These are phyloP conservation scores for Eospalax fontanierii DNA, from an alignment of 2,797 vertebrate genomes.

Conservation along the genomic window DNA sequence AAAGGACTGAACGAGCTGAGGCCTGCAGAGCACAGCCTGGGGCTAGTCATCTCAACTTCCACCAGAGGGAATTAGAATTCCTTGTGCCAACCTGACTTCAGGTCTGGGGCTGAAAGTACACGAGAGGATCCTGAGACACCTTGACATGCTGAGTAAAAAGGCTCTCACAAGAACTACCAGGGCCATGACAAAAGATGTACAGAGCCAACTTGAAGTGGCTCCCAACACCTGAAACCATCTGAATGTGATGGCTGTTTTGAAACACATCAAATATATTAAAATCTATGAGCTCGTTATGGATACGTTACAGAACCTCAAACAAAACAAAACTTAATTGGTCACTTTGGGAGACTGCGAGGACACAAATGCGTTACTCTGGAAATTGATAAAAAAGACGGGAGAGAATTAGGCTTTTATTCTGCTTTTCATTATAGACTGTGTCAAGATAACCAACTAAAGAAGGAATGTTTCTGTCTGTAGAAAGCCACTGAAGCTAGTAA, in stretches of 20 bases:
- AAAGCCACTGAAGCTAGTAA: constrained; percentile 66
- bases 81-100: constrained; percentile 43
- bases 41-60: background rate
- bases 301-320: constrained; percentile 1
- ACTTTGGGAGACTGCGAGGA: constrained; percentile 39
- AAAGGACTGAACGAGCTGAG: background rate
- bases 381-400: background rate
- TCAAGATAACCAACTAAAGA: constrained; percentile 65
- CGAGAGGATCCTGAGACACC: background rate
- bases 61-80: background rate
- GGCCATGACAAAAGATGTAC: background rate
- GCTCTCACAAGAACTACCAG: background rate
- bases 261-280: constrained; percentile 50
- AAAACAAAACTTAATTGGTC: constrained; percentile 59
- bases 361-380: constrained; percentile 61
- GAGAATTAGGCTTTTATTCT: constrained; percentile 44
- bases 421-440: constrained; percentile 51
- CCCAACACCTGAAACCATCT: background rate
- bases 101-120: background rate
- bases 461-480: constrained; percentile 21
- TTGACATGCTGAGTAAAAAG: background rate
- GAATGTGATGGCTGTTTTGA: constrained; percentile 24
- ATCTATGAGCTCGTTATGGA: constrained; percentile 36
- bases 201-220: background rate
- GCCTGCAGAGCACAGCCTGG: background rate